Evolutionary conservation across 2,113 vertebrate genomes (phyloP), one percentile per base, ranked within the genome.

Genomic region (Oophaga pumilio): DNA sequence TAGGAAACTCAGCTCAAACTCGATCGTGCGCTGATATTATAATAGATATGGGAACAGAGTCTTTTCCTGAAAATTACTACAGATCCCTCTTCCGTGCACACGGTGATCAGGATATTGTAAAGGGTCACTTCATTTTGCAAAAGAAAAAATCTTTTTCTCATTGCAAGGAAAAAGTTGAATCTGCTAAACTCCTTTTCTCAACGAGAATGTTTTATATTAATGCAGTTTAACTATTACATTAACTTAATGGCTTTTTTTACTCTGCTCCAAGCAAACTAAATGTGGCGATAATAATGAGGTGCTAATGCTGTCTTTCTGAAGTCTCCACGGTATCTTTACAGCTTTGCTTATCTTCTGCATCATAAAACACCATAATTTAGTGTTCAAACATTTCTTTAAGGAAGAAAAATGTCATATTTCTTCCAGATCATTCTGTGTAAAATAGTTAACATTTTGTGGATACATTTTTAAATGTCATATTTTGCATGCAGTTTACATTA

Each of bases 371-470:
- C 93, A 93, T 95, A 94, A 95, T 95, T 95, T 93, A 93, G 93
- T 94, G 94, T 94, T 95, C 92, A 96, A 95, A 95, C 94, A 95
- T 95, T 95, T 95, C 92, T 95, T 95, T 94, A 94, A 93, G 93
- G 91, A 64, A 26, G 89, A 93, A 94, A 92, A 91, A 91, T 90
- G 93, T 88, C 20, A 89, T 94, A 94, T 94, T 91, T 90, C 91
- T 20, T 0, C 91, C 92, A 93, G 93, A 94, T 94, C 93, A 93
- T 93, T 93, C 93, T 92, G 91, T 87, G 91, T 90, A 92, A 92
- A 91, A 66, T 66, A 62, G 71, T 76, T 83, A 76, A 73, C 57
- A 76, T 33, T 26, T 69, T 87, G 57, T 76, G 22, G n/a, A 71
- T 87, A 60, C 17, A 49, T 74, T 73, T 82, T 62, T 82, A 87